Conservation (phyloP, 2,888 invertebrate species). For the Ophion obscuratus region DNA sequence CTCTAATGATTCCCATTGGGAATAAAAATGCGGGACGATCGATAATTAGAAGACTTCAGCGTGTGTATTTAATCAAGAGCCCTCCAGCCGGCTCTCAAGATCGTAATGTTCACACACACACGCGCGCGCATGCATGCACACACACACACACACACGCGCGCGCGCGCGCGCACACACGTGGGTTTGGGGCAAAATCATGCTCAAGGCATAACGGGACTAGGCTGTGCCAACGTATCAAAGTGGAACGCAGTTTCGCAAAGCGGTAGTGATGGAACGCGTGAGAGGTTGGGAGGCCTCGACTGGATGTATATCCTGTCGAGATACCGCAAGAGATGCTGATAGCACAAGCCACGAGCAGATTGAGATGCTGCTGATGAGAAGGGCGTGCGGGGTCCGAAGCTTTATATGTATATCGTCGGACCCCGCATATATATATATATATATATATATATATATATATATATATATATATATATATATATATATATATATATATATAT, state of each 20-base stretch:
- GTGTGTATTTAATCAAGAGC: background rate
- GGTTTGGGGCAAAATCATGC: slow-evolving; percentile 7
- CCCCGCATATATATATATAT: no score
- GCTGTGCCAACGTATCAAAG: slow-evolving; percentile 37
- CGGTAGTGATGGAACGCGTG: slow-evolving; percentile 41
- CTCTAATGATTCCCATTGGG: background rate
- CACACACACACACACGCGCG: background rate
- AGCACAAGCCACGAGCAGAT: slow-evolving; percentile 8
- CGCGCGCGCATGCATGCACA: background rate
- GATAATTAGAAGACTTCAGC: background rate
- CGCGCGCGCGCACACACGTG: background rate
- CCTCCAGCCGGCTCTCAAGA: background rate
- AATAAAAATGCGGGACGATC: background rate
- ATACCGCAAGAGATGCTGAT: slow-evolving; percentile 23
- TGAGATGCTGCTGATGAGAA: slow-evolving; percentile 13
- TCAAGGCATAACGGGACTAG: slow-evolving; percentile 18
- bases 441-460: no score
- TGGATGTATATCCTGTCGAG: slow-evolving; percentile 25
- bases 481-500: no score
- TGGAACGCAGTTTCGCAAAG: slow-evolving; percentile 44
- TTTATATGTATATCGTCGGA: no score
- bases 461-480: no score
- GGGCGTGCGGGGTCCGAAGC: no score
- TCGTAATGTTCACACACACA: no score
- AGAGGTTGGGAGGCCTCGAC: background rate